Percentiles rank a stretch among this genome's conserved stretches.
Conservation (phyloP, 2,888 invertebrate genomes). For the Apodemia duryi region DNA sequence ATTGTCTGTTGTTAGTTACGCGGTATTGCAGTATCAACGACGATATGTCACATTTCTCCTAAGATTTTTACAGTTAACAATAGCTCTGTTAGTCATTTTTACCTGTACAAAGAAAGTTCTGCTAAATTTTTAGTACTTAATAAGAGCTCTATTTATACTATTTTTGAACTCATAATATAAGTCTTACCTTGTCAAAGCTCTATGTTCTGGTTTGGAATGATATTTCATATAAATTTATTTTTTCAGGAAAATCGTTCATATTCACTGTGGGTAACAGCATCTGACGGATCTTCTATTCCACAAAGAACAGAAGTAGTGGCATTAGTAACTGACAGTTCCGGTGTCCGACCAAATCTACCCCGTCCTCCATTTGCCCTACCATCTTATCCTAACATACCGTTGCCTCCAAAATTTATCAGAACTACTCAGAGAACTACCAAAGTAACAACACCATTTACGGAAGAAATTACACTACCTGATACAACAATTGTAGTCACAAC, state of each 20-base stretch:
- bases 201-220: background rate
- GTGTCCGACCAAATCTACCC: conserved; percentile 45
- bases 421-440: conserved; percentile 51
- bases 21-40: too few species aligned
- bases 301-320: conserved; percentile 64
- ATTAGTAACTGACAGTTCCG: conserved; percentile 54
- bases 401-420: conserved; percentile 43
- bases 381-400: conserved; percentile 36
- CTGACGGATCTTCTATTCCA: conserved; percentile 58
- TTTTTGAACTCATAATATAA: too few species aligned
- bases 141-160: too few species aligned
- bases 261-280: conserved; percentile 66
- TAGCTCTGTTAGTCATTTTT: too few species aligned
- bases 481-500: conserved; percentile 48
- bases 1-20: too few species aligned
- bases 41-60: too few species aligned
- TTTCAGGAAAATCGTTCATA: conserved; percentile 68
- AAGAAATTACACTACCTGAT: conserved; percentile 55
- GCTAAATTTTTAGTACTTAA: too few species aligned
- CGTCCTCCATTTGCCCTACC: conserved; percentile 50
- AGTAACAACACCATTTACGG: conserved; percentile 44
- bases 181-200: too few species aligned
- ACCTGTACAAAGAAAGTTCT: too few species aligned
- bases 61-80: too few species aligned
- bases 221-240: background rate